Evolutionary conservation across 2,888 invertebrate genomes (phyloP), one percentile per base, ranked within the genome.

Genomic region (Blomia tropicalis): DNA sequence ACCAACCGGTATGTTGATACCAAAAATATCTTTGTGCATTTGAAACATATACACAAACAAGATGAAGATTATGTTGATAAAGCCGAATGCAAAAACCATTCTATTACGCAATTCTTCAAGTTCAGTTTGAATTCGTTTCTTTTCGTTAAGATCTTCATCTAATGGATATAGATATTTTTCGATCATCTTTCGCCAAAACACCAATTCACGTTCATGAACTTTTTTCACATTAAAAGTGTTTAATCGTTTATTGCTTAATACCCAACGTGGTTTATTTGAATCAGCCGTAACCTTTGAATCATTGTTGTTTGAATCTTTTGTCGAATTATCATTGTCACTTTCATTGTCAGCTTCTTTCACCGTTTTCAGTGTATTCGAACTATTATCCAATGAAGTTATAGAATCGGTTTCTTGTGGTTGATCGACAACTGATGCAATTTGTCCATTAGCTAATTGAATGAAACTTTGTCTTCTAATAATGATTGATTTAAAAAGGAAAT

Each of bases 1-100:
- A 3, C 58, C 58, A 4, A 44, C 5, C 7, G 43, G 30, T 14
- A 62, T 2, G 19, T 44, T 14, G n/a, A 62, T 43, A 14, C 58
- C 32, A 11, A 62, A 62, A 11, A 62, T 58, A 22, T 62, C 62
- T 22, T 92, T 92, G 80, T 93, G 92, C 77, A 95, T 81, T 80
- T 96, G 95, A 75, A 96, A 84, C 77, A 96, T 85, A 79, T 95
- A 90, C 71, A 96, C 92, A 78, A 95, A 91, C 75, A 96, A 82
- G 72, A 96, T 92, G 83, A 95, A 96, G 72, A 96, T 83, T 70
- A 93, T 90, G 79, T 96, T 96, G 77, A 91, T 77, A 91, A 96
- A 95, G 80, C 93, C 88, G 81, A 95, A 95, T 70, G 84, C 87
- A 78, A 92, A 91, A 68, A 91, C 90, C 69, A 87, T 87, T 71